These are phyloP conservation scores for Cylindroiulus punctatus DNA, from an alignment of 2,888 invertebrate species.

Conservation along the genomic window DNA sequence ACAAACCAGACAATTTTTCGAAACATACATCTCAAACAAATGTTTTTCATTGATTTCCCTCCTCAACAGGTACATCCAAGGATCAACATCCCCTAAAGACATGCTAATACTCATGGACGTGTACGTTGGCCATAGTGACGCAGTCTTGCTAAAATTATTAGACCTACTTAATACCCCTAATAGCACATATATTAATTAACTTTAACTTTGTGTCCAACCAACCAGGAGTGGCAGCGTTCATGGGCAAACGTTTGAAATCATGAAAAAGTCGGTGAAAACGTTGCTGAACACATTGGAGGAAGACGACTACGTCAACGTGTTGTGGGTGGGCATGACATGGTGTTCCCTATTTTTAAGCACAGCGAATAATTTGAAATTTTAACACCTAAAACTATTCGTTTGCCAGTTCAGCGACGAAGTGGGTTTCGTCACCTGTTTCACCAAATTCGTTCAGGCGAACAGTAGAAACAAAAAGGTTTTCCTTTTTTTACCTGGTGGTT, in stretches of 20 bases:
- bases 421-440: conserved; percentile 65
- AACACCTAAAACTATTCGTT: neutral
- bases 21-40: no score
- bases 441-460: conserved; percentile 68
- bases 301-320: conserved; percentile 69
- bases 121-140: conserved; percentile 63
- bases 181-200: neutral
- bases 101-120: conserved; percentile 69
- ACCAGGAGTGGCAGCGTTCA: conserved; percentile 68
- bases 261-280: conserved; percentile 68
- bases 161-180: neutral
- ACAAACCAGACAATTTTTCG: no score
- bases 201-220: conserved; percentile 3
- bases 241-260: conserved; percentile 68
- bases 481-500: no score
- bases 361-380: neutral
- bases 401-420: conserved; percentile 65
- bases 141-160: neutral
- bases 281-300: conserved; percentile 69
- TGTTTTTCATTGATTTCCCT: neutral
- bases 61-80: conserved; percentile 67
- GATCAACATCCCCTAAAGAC: conserved; percentile 68
- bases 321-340: conserved; percentile 63
- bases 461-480: conserved; percentile 68
- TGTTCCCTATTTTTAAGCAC: conserved; percentile 4